Conservation (phyloP, 1,140 invertebrate genomes). For the Lasaia peninsularis region DNA sequence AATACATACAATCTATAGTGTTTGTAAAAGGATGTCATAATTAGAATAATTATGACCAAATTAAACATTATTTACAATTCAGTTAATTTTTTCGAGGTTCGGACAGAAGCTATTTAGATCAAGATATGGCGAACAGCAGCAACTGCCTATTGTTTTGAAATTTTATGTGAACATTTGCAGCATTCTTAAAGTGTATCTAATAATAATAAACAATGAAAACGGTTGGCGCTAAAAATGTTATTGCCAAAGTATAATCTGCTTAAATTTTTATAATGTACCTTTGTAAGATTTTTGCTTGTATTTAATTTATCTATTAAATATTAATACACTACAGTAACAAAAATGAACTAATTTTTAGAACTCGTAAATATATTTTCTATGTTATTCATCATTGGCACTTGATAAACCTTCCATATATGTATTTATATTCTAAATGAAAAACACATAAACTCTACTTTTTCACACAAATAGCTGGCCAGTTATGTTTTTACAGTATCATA, state of each 20-base stretch:
- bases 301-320: too few relatives aligned
- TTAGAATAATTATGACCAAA: slow-evolving; percentile 5
- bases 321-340: too few relatives aligned
- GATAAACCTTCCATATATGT: too few relatives aligned
- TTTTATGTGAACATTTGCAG: slow-evolving; percentile 51
- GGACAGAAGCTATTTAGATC: slow-evolving; percentile 63
- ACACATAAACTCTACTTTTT: too few relatives aligned
- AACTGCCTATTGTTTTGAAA: slow-evolving; percentile 66
- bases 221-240: slow-evolving; percentile 9
- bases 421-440: too few relatives aligned
- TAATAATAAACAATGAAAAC: neutral
- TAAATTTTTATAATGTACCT: neutral
- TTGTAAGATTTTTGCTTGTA: neutral
- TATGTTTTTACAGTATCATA: too few relatives aligned
- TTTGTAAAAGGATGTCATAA: slow-evolving; percentile 8
- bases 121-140: slow-evolving; percentile 51
- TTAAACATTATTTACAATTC: slow-evolving; percentile 13
- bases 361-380: too few relatives aligned
- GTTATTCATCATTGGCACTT: too few relatives aligned
- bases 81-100: slow-evolving; percentile 33
- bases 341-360: too few relatives aligned
- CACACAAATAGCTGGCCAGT: too few relatives aligned
- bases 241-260: slow-evolving; percentile 11
- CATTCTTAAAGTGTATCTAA: slow-evolving; percentile 15
- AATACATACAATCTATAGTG: neutral